These are phyloP conservation scores for Merluccius polli DNA, from an alignment of 2,797 vertebrate genomes.

Conservation along the genomic window DNA sequence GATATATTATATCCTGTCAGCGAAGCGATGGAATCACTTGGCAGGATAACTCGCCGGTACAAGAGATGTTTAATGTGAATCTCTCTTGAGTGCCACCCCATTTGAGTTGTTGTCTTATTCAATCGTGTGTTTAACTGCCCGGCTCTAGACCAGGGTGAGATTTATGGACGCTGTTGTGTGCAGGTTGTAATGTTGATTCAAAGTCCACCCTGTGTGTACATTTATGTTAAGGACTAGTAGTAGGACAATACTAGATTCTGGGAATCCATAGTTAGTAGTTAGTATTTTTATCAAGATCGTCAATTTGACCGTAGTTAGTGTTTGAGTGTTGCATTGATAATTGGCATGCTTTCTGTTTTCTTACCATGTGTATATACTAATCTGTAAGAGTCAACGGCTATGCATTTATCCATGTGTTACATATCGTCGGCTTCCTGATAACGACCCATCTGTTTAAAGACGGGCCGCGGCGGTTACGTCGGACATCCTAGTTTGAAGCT, in stretches of 20 bases:
- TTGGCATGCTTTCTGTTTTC: not conserved
- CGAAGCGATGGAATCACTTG: not conserved
- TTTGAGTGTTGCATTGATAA: not conserved
- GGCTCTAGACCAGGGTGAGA: not conserved
- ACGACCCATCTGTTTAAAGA: not conserved
- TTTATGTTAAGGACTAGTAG: not conserved
- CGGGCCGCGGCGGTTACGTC: not conserved
- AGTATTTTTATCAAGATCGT: too few relatives aligned
- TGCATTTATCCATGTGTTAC: not conserved
- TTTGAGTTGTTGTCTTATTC: not conserved
- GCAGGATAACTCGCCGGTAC: not conserved
- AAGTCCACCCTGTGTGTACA: not conserved
- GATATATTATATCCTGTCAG: not conserved
- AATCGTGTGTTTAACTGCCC: not conserved
- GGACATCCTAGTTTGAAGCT: not conserved
- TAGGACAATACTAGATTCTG: not conserved
- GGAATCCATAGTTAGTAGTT: not conserved
- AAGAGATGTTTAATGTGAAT: not conserved
- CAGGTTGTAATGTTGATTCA: not conserved
- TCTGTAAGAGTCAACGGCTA: not conserved
- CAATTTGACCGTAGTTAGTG: not conserved
- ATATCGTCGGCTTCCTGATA: not conserved
- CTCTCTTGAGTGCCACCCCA: not conserved
- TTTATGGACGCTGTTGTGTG: not conserved
- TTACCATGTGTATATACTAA: not conserved